Conservation (phyloP, 2,888 invertebrate species). For the Drosophila suboccidentalis region DNA sequence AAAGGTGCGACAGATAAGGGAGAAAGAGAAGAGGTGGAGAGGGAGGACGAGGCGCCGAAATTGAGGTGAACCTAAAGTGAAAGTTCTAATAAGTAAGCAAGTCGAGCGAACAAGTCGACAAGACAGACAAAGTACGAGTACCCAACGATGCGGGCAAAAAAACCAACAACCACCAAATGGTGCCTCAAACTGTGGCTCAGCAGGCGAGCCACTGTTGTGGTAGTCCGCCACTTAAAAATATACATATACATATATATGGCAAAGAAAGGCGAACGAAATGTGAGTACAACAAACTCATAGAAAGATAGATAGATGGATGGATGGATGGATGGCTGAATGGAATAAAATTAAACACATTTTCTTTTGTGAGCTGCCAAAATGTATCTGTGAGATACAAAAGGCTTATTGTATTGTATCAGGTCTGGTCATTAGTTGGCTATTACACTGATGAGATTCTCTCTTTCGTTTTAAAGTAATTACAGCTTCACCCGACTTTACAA, state of each 20-base stretch:
- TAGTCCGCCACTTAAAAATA: slow-evolving; percentile 49
- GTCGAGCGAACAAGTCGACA: slow-evolving; percentile 16
- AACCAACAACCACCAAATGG: slow-evolving; percentile 28
- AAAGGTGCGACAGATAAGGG: slow-evolving; percentile 1
- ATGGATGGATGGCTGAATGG: slow-evolving; percentile 30
- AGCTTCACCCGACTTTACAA: too few species aligned
- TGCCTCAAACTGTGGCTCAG: slow-evolving; percentile 30
- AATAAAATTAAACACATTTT: slow-evolving; percentile 52
- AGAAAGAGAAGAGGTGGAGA: background rate
- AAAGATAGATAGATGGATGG: slow-evolving; percentile 1
- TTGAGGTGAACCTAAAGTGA: slow-evolving; percentile 75
- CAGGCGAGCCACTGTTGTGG: slow-evolving; percentile 56
- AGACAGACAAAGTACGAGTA: slow-evolving; percentile 19
- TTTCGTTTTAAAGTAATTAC: slow-evolving; percentile 21
- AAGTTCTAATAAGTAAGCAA: slow-evolving; percentile 71
- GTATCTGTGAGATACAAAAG: slow-evolving; percentile 52
- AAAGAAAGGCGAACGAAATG: slow-evolving; percentile 39
- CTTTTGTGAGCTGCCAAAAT: slow-evolving; percentile 30
- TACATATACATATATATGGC: slow-evolving; percentile 9
- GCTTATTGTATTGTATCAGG: slow-evolving; percentile 44
- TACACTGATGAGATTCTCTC: background rate
- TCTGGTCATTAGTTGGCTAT: background rate
- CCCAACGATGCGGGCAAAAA: slow-evolving; percentile 52
- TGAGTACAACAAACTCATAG: slow-evolving; percentile 27
- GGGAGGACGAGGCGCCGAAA: slow-evolving; percentile 26